phyloP scores from a whole-genome alignment of 2,888 invertebrate species.

The Ethmia dodecea region DNA sequence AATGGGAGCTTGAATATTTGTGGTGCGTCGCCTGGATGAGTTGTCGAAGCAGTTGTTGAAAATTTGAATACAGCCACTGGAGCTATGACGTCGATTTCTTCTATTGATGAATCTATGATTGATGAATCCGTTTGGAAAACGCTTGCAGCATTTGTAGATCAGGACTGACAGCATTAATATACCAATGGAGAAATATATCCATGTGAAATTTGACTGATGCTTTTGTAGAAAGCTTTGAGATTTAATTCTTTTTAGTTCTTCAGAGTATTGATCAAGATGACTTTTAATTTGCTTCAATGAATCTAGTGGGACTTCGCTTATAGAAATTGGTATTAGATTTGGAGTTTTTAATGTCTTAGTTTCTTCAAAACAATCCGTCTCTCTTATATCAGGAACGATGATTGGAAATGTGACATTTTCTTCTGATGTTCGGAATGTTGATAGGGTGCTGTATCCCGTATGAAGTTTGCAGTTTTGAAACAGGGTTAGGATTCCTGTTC shows the following conservation, averaged over 20 bases:
- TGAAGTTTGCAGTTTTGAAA: constrained; percentile 17
- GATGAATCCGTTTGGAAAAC: constrained; percentile 1
- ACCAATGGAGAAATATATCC: constrained; percentile 9
- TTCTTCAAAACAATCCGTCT: constrained; percentile 16
- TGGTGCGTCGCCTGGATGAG: neutral
- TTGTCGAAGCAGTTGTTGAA: constrained; percentile 18
- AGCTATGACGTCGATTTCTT: neutral
- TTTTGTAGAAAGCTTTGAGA: constrained; percentile 7
- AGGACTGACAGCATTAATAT: neutral
- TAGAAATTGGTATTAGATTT: constrained; percentile 15
- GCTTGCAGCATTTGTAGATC: neutral
- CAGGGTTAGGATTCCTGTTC: constrained; percentile 16
- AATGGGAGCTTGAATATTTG: neutral
- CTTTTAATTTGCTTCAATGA: constrained; percentile 14
- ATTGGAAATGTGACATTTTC: constrained; percentile 19
- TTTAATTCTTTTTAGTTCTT: constrained; percentile 11
- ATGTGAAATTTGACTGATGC: constrained; percentile 6
- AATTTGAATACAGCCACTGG: constrained; percentile 11
- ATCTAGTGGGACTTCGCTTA: constrained; percentile 19
- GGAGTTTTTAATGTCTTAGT: constrained; percentile 3
- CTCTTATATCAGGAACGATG: constrained; percentile 18
- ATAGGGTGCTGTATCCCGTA: constrained; percentile 20
- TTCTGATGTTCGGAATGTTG: constrained; percentile 13
- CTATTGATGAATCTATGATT: neutral
- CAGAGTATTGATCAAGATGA: constrained; percentile 11